These are phyloP conservation scores for Smutsia gigantea DNA, from an alignment of 2,797 vertebrate species.

Conservation along the genomic window DNA sequence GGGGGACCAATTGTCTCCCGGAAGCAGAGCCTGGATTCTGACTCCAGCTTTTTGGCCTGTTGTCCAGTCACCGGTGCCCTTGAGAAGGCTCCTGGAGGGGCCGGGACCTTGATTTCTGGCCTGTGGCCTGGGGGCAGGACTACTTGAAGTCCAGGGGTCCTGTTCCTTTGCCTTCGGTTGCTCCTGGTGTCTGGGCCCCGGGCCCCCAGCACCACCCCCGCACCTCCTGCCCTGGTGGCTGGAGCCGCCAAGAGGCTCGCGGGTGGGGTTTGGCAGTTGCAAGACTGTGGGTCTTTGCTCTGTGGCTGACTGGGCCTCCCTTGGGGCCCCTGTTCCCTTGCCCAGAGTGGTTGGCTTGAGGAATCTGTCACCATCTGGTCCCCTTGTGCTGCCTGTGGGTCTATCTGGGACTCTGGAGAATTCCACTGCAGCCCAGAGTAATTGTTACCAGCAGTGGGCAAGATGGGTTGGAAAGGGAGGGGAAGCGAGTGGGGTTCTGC, in stretches of 20 bases:
- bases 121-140: not conserved
- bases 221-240: not conserved
- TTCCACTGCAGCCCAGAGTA: slow-evolving; percentile 37
- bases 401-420: not conserved
- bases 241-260: not conserved
- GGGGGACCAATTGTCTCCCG: not conserved
- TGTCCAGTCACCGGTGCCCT: not conserved
- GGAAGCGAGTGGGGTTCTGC: not conserved
- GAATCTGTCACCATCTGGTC: slow-evolving; percentile 58
- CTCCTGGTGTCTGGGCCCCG: not conserved
- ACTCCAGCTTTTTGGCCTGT: not conserved
- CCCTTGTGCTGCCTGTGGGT: slow-evolving; percentile 43
- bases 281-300: not conserved
- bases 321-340: not conserved
- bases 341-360: slow-evolving; percentile 1
- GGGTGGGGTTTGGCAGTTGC: not conserved
- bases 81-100: not conserved
- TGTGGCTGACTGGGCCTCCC: not conserved
- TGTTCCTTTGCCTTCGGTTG: not conserved
- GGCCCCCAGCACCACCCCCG: too few relatives aligned
- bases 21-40: not conserved
- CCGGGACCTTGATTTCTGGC: not conserved
- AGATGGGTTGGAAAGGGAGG: fast-evolving
- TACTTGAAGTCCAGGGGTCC: not conserved
- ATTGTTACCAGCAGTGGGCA: slow-evolving; percentile 59